Base-by-base conservation (phyloP, 2,888 invertebrate genomes). In the Teleiodes luculella region DNA sequence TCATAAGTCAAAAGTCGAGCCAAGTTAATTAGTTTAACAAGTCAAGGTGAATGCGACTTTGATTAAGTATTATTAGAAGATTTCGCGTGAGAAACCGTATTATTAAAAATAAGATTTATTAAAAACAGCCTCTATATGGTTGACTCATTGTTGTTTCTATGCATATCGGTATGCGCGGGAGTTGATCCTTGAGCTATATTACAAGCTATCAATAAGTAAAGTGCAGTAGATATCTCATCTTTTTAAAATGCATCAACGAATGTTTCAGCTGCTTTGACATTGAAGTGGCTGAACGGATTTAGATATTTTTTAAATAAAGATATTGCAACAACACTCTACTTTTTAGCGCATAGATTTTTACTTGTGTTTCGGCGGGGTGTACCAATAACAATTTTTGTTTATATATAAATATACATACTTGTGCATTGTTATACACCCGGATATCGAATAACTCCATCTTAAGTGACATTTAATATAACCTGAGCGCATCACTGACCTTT, bases 21-120 rank as follows among this genome's bases (percentile, higher is more conserved):
- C 33, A 28, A 43, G 43, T 28, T 43, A 43, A 43, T 43, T 2
- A 43, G 28, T 28, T 28, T 28, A 66, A 62, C 68, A 60, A 63
- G 57, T 63, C 78, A 81, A 78, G 82, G 81, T 63, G 66, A 52
- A 46, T 55, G 60, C 49, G 58, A 67, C 66, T 69, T 66, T 70
- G 66, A 67, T 70, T 68, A 70, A 73, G 68, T 63, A 54, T 60
- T 67, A 65, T 63, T 66, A 70, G 67, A 59, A 68, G 62, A 68
- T 75, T 76, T 70, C 67, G 72, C 83, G 85, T 85, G 85, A 78
- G 85, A 85, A 85, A 66, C 61, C 72, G 72, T 65, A 76, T 80
- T 78, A 75, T 74, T 72, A 78, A 76, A 76, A 74, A 70, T 72
- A 68, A 76, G 72, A 67, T 72, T 70, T 68, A 72, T 77, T 79